A percentile compares a stretch with the other conserved stretches of the same genome.
Evolutionary conservation across 2,113 vertebrate genomes (phyloP).

Genomic region (Oreotragus oreotragus): DNA sequence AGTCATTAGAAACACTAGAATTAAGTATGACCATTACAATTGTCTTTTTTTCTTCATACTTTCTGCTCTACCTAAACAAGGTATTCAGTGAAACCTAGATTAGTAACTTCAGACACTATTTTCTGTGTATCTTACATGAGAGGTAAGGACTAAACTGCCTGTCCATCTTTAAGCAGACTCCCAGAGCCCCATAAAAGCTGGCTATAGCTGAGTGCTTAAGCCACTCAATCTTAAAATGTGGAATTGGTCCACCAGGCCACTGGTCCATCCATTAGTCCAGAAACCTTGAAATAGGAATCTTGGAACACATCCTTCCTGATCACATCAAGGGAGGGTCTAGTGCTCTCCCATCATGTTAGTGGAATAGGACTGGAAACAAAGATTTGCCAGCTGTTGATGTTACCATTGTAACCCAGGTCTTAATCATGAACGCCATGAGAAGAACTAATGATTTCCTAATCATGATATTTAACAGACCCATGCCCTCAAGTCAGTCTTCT

Average conservation of each 20-base stretch:
- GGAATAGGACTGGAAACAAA: background rate
- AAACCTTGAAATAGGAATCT: background rate
- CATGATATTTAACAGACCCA: background rate
- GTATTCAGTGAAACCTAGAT: background rate
- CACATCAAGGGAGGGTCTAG: fast-evolving
- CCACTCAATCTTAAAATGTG: background rate
- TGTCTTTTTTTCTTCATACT: background rate
- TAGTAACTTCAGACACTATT: background rate
- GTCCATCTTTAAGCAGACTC: background rate
- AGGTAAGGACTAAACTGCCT: background rate
- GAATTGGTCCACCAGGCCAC: background rate
- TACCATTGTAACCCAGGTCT: background rate
- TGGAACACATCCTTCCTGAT: background rate
- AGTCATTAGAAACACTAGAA: background rate
- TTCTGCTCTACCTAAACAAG: background rate
- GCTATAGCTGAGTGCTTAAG: background rate
- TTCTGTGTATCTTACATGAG: background rate
- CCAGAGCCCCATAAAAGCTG: background rate
- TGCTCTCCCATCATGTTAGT: fast-evolving
- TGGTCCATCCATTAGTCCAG: too few relatives aligned
- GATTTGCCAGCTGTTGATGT: background rate
- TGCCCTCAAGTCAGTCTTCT: too few relatives aligned
- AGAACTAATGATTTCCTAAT: background rate
- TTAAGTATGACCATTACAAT: background rate
- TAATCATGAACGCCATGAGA: background rate